phyloP scores from a whole-genome alignment of 2,888 invertebrate species.

The Hirtodrosophila trivittata region DNA sequence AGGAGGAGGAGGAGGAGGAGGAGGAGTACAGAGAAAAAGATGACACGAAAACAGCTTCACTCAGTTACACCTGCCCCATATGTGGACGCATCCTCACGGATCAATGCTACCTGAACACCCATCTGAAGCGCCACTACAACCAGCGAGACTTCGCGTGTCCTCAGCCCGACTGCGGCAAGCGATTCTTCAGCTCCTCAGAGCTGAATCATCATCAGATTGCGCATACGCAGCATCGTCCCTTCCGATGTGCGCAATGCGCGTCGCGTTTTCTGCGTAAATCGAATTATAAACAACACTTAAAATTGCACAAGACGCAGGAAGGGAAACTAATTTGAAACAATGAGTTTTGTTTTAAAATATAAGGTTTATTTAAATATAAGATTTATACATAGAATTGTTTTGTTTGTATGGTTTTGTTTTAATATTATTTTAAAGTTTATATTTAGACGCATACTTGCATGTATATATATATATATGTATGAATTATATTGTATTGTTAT shows the following conservation, averaged over 20 bases:
- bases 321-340: background rate
- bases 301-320: slow-evolving; percentile 44
- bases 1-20: background rate
- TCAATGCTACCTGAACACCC: slow-evolving; percentile 75
- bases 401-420: slow-evolving; percentile 16
- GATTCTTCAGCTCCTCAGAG: slow-evolving; percentile 73
- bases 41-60: slow-evolving; percentile 11
- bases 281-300: slow-evolving; percentile 77
- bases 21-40: background rate
- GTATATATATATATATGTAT: slow-evolving; percentile 52
- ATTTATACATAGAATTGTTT: slow-evolving; percentile 63
- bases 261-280: slow-evolving; percentile 71
- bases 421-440: slow-evolving; percentile 29
- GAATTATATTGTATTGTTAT: slow-evolving; percentile 43
- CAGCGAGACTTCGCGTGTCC: slow-evolving; percentile 69
- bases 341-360: slow-evolving; percentile 49
- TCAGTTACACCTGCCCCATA: slow-evolving; percentile 66
- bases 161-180: slow-evolving; percentile 66
- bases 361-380: slow-evolving; percentile 78
- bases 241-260: slow-evolving; percentile 65
- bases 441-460: slow-evolving; percentile 32
- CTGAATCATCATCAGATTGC: slow-evolving; percentile 76
- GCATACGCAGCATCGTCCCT: slow-evolving; percentile 65
- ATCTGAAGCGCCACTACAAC: slow-evolving; percentile 75
- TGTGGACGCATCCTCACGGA: slow-evolving; percentile 73